Conservation (phyloP, 2,888 invertebrate species). For the Trileptium ribeirensis region DNA sequence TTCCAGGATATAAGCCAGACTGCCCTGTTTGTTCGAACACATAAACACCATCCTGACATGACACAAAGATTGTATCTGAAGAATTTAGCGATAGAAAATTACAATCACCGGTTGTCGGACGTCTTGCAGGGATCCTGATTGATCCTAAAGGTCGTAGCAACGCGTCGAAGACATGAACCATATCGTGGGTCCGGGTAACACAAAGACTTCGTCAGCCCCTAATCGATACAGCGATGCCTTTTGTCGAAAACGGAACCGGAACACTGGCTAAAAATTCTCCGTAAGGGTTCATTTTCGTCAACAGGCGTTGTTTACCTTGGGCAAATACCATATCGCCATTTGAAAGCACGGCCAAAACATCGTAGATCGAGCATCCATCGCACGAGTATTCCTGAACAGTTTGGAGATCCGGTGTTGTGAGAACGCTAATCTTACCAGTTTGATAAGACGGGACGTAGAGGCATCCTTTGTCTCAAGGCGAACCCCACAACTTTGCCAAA, state of each 20-base stretch:
- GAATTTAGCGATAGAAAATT: slow-evolving; percentile 23
- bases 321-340: slow-evolving; percentile 26
- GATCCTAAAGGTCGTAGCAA: slow-evolving; percentile 11
- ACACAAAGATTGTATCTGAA: slow-evolving; percentile 9
- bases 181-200: slow-evolving; percentile 25
- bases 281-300: background rate
- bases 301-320: slow-evolving; percentile 12
- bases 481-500: slow-evolving; percentile 29
- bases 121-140: background rate
- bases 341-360: slow-evolving; percentile 16
- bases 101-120: slow-evolving; percentile 20
- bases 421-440: slow-evolving; percentile 27
- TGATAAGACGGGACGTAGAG: slow-evolving; percentile 25
- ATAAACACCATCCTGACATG: slow-evolving; percentile 21
- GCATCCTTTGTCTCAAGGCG: background rate
- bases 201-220: slow-evolving; percentile 20
- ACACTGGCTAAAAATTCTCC: background rate
- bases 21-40: slow-evolving; percentile 15
- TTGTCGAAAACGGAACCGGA: background rate
- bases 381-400: slow-evolving; percentile 19
- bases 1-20: background rate
- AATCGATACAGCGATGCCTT: background rate
- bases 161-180: slow-evolving; percentile 23
- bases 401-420: slow-evolving; percentile 16
- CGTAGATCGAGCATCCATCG: slow-evolving; percentile 24